phyloP scores from a whole-genome alignment of 2,888 invertebrate genomes.

The Steromphala cineraria region DNA sequence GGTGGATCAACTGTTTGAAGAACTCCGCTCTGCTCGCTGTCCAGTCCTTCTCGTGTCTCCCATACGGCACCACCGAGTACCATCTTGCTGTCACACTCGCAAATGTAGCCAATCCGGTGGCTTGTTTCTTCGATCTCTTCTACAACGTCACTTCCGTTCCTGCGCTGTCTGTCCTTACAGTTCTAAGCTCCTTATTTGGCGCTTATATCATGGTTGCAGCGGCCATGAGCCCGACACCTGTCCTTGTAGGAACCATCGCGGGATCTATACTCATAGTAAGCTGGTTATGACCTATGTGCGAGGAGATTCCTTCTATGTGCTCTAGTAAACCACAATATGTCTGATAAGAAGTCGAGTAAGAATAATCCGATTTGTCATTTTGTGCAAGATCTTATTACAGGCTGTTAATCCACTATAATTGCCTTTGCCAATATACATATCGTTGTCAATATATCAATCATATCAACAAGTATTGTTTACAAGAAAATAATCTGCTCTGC shows the following conservation, averaged over 20 bases:
- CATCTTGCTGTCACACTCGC: slow-evolving; percentile 86
- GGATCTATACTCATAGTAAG: slow-evolving; percentile 83
- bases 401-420: no score
- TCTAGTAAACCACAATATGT: no score
- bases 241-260: slow-evolving; percentile 77
- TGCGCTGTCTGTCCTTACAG: slow-evolving; percentile 56
- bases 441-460: no score
- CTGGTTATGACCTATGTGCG: slow-evolving; percentile 41
- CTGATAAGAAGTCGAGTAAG: no score
- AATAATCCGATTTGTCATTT: no score
- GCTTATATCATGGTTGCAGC: slow-evolving; percentile 84
- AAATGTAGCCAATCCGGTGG: slow-evolving; percentile 87
- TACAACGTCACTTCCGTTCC: slow-evolving; percentile 59
- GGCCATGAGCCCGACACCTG: slow-evolving; percentile 83
- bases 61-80: slow-evolving; percentile 86
- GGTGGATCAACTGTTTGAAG: slow-evolving; percentile 81
- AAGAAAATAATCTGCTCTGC: no score
- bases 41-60: slow-evolving; percentile 87
- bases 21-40: slow-evolving; percentile 88
- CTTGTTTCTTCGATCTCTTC: slow-evolving; percentile 81
- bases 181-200: slow-evolving; percentile 78
- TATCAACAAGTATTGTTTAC: no score
- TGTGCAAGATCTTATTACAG: no score
- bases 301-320: no score
- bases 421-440: no score